Percentiles rank a stretch among this genome's conserved stretches.
These are phyloP conservation scores for Pluvianellus socialis DNA, from an alignment of 2,113 vertebrate species.

Conservation along the genomic window DNA sequence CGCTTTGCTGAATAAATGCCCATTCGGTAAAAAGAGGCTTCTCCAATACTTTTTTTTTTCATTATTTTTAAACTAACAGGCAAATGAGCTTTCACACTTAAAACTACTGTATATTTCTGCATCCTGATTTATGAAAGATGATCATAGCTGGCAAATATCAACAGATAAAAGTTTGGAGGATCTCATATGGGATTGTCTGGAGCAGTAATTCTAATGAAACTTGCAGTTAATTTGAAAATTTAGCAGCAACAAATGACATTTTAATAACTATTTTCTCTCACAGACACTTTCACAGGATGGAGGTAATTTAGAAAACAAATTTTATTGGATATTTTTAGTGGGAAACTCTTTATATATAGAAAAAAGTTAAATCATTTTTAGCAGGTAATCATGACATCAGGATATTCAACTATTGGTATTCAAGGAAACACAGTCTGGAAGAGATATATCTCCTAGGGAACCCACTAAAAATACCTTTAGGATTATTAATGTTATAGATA, in stretches of 20 bases:
- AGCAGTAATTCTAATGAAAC: conserved; percentile 53
- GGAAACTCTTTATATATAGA: background rate
- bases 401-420: conserved; percentile 44
- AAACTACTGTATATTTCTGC: background rate
- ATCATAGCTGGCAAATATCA: background rate
- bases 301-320: conserved; percentile 41
- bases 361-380: conserved; percentile 20
- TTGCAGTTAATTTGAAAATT: conserved; percentile 39
- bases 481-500: conserved; percentile 53
- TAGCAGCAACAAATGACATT: conserved; percentile 32
- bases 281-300: conserved; percentile 22
- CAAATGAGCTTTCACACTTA: background rate
- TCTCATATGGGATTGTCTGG: conserved; percentile 34
- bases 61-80: background rate
- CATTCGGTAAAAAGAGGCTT: background rate
- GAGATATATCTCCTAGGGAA: conserved; percentile 43
- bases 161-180: conserved; percentile 34
- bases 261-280: conserved; percentile 33
- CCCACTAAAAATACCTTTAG: conserved; percentile 44
- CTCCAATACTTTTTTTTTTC: background rate
- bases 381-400: conserved; percentile 40
- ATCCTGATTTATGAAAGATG: background rate
- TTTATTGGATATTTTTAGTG: conserved; percentile 48
- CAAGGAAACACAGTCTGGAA: conserved; percentile 35
- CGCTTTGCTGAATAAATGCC: background rate